Conservation (phyloP, 2,888 invertebrate species). For the Andrena chrysosceles region DNA sequence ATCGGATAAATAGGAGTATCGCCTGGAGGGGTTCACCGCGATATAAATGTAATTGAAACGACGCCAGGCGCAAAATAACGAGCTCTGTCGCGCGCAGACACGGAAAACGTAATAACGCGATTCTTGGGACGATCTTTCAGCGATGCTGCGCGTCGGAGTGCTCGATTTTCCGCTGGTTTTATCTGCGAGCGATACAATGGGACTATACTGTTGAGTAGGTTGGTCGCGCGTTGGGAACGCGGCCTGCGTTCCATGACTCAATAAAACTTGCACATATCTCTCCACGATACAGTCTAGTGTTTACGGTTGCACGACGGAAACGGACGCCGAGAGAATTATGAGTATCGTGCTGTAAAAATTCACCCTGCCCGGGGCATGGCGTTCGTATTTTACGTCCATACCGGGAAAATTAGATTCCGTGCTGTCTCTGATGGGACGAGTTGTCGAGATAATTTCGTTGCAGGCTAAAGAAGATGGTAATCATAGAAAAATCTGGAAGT, state of each 20-base stretch:
- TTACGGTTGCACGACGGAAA: slow-evolving; percentile 14
- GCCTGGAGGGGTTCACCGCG: neutral
- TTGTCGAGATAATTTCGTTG: neutral
- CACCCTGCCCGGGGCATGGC: slow-evolving; percentile 6
- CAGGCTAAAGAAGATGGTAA: neutral
- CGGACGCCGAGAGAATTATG: slow-evolving; percentile 21
- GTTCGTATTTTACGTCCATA: slow-evolving; percentile 8
- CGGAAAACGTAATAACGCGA: slow-evolving; percentile 20
- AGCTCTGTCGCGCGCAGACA: slow-evolving; percentile 26
- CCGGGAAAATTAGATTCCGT: neutral
- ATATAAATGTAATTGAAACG: slow-evolving; percentile 38
- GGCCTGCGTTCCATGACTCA: slow-evolving; percentile 14
- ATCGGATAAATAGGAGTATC: neutral
- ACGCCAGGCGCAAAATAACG: slow-evolving; percentile 31
- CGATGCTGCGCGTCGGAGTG: neutral
- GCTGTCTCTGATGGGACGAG: neutral
- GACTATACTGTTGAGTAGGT: neutral
- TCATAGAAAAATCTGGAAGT: neutral
- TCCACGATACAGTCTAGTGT: neutral
- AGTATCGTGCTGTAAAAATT: slow-evolving; percentile 2
- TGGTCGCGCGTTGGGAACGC: slow-evolving; percentile 11
- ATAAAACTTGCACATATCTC: slow-evolving; percentile 47
- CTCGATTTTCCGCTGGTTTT: slow-evolving; percentile 35
- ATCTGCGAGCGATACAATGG: slow-evolving; percentile 1
- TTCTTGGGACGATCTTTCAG: slow-evolving; percentile 15